These are phyloP conservation scores for Cygnus olor DNA, from an alignment of 2,797 vertebrate species.

Conservation along the genomic window DNA sequence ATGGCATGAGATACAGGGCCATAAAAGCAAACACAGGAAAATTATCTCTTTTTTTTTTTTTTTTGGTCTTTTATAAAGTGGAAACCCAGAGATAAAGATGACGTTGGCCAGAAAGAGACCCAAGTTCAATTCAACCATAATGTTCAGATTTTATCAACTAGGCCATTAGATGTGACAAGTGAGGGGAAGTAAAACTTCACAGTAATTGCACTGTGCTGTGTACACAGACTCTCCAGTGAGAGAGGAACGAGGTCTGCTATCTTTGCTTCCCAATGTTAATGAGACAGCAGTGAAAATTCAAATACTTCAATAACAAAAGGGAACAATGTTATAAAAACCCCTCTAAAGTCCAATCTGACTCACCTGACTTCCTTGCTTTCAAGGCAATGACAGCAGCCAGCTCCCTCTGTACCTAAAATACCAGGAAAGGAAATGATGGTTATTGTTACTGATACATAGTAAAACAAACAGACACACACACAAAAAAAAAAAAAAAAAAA, in stretches of 20 bases:
- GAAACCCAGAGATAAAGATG: neutral
- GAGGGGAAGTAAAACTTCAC: neutral
- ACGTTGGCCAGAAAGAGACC: neutral
- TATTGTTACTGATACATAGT: neutral
- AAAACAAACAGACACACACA: neutral
- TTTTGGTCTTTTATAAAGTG: neutral
- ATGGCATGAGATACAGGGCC: neutral
- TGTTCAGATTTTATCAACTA: neutral
- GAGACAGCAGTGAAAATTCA: slow-evolving; percentile 11
- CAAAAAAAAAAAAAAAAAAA: neutral
- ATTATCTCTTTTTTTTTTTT: neutral
- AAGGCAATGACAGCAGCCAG: slow-evolving; percentile 92
- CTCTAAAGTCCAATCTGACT: slow-evolving; percentile 64
- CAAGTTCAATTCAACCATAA: neutral
- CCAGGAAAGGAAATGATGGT: slow-evolving; percentile 26
- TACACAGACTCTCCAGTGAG: neutral
- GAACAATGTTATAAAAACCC: neutral
- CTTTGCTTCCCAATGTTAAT: neutral
- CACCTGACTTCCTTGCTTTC: slow-evolving; percentile 92
- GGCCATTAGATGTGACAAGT: neutral
- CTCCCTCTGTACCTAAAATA: slow-evolving; percentile 91
- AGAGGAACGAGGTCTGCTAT: neutral
- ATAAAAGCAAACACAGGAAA: neutral
- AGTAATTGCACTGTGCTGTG: slow-evolving; percentile 2
- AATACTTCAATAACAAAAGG: neutral